Evolutionary conservation across 1,140 invertebrate genomes (phyloP).

Genomic region (Xylocopa sonorina): DNA sequence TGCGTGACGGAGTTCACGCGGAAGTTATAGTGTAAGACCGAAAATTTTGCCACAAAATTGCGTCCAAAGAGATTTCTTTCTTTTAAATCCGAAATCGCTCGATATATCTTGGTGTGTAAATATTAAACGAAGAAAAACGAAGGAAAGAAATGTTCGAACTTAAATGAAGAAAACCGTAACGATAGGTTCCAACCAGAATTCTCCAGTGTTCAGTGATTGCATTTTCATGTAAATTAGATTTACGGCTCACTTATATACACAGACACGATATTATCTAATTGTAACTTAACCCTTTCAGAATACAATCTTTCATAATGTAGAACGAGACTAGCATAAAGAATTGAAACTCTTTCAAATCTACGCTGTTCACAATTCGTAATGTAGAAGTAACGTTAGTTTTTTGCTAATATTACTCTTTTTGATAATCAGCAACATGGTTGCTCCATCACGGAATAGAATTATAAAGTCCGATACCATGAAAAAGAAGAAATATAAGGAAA

Average conservation of each 20-base stretch:
- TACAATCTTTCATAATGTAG: constrained; percentile 27
- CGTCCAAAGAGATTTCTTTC: constrained; percentile 49
- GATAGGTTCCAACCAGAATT: constrained; percentile 39
- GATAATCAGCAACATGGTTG: neutral
- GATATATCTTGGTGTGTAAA: constrained; percentile 60
- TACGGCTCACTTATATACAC: constrained; percentile 2
- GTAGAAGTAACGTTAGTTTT: constrained; percentile 26
- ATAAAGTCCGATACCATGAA: neutral
- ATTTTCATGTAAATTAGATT: constrained; percentile 29
- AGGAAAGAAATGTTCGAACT: constrained; percentile 9
- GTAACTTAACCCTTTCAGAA: constrained; percentile 32
- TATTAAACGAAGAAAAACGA: constrained; percentile 36
- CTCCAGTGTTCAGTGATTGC: constrained; percentile 39
- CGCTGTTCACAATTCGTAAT: constrained; percentile 13
- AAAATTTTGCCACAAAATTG: constrained; percentile 49
- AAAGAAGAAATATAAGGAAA: neutral
- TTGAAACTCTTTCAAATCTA: constrained; percentile 19
- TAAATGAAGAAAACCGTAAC: constrained; percentile 45
- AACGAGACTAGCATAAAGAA: neutral
- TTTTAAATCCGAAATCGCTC: constrained; percentile 35
- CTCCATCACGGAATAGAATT: neutral
- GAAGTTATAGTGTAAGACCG: constrained; percentile 16
- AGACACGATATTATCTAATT: constrained; percentile 12
- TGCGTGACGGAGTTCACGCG: neutral
- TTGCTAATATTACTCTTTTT: constrained; percentile 34